phyloP scores from a whole-genome alignment of 2,797 vertebrate genomes.

The Pelochelys cantorii region DNA sequence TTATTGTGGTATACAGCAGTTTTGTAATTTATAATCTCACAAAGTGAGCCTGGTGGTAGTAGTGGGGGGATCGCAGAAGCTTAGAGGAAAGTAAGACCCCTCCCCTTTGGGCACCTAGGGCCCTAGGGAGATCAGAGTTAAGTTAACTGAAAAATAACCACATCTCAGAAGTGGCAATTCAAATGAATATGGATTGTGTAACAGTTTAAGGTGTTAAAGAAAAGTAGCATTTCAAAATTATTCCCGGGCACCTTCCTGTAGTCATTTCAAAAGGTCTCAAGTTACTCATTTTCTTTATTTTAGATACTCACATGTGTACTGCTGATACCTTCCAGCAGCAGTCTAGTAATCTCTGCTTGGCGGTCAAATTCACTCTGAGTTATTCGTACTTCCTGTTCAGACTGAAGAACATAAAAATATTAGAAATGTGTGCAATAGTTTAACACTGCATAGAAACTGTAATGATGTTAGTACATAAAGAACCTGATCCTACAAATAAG shows the following conservation, averaged over 20 bases:
- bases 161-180: background rate
- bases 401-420: slow-evolving; percentile 78
- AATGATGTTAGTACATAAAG: background rate
- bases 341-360: slow-evolving; percentile 97
- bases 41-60: background rate
- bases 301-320: slow-evolving; percentile 93
- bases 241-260: background rate
- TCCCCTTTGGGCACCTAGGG: background rate
- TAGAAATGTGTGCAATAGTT: background rate
- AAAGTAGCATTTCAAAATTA: background rate
- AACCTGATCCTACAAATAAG: background rate
- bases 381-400: slow-evolving; percentile 97
- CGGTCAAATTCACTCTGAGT: slow-evolving; percentile 98
- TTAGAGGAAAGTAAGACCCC: background rate
- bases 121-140: background rate
- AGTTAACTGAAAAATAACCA: background rate
- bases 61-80: background rate
- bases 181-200: background rate
- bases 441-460: background rate
- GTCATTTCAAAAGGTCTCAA: background rate
- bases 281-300: background rate
- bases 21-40: background rate
- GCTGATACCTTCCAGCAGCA: slow-evolving; percentile 96
- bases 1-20: background rate
- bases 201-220: background rate